These are phyloP conservation scores for Alethe castanea DNA, from an alignment of 2,113 vertebrate species.

Conservation along the genomic window DNA sequence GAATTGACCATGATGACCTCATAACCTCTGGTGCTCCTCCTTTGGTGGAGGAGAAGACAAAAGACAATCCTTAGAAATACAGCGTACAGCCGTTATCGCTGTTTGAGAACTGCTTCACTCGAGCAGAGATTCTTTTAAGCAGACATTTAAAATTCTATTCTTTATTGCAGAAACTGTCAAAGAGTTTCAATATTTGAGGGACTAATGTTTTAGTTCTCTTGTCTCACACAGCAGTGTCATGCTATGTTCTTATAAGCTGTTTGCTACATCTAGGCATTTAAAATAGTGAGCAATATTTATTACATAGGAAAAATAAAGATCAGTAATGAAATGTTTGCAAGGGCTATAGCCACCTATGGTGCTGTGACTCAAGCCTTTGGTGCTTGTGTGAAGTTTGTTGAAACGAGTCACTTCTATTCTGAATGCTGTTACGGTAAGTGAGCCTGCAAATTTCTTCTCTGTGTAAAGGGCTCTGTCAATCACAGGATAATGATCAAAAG, in stretches of 20 bases:
- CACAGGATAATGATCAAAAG: background rate
- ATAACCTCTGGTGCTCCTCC: background rate
- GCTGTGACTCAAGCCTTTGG: background rate
- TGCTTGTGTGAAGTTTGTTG: accelerated
- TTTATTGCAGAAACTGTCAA: background rate
- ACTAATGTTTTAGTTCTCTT: background rate
- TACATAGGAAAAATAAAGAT: background rate
- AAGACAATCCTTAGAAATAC: background rate
- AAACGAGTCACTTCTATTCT: background rate
- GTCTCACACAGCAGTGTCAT: accelerated
- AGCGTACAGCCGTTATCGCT: background rate
- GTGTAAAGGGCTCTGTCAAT: background rate
- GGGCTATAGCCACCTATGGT: too few species aligned
- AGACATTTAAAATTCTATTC: accelerated
- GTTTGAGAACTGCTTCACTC: background rate
- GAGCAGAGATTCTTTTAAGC: background rate
- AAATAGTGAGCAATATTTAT: background rate
- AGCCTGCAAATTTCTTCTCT: background rate
- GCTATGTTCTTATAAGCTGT: background rate
- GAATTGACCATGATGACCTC: background rate
- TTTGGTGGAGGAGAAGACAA: background rate
- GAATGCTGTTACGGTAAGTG: background rate
- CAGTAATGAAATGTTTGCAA: background rate
- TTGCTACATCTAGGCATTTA: background rate
- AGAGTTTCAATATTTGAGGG: background rate